Evolutionary conservation across 2,113 vertebrate genomes (phyloP).

Genomic region (Phylloscopus trochiloides): DNA sequence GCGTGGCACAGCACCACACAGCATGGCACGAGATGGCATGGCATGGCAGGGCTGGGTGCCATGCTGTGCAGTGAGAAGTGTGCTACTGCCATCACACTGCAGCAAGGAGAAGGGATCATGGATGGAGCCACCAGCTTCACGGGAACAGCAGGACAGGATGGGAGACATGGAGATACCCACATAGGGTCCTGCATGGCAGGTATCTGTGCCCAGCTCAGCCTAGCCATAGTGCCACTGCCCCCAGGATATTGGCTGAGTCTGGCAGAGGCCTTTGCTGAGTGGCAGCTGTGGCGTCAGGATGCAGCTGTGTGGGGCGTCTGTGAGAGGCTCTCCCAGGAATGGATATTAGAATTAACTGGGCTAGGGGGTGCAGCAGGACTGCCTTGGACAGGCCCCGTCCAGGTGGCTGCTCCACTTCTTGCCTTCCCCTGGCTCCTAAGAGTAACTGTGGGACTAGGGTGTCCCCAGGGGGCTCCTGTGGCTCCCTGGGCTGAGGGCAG

Average conservation of each 20-base stretch:
- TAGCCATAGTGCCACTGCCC: not conserved
- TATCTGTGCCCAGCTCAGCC: not conserved
- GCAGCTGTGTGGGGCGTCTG: not conserved
- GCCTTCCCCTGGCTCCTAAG: not conserved
- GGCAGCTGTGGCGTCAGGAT: not conserved
- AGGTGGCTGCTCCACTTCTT: not conserved
- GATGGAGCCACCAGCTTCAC: not conserved
- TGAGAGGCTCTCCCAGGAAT: not conserved
- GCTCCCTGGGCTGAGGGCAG: not conserved
- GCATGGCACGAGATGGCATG: accelerated
- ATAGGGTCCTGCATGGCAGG: not conserved
- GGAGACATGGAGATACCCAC: not conserved
- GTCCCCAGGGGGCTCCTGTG: not conserved
- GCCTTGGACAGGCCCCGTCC: not conserved
- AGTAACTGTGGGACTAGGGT: not conserved
- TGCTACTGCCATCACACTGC: not conserved
- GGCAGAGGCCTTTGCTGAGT: not conserved
- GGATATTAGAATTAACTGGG: not conserved
- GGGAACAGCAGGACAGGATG: not conserved
- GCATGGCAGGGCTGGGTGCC: not conserved
- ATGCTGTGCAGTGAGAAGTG: not conserved
- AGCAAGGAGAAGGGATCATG: not conserved
- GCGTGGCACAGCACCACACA: accelerated
- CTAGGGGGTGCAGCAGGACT: not conserved
- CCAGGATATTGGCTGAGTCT: not conserved